These are phyloP conservation scores for Salpingus planirostris DNA, from an alignment of 2,888 invertebrate genomes.

Conservation along the genomic window DNA sequence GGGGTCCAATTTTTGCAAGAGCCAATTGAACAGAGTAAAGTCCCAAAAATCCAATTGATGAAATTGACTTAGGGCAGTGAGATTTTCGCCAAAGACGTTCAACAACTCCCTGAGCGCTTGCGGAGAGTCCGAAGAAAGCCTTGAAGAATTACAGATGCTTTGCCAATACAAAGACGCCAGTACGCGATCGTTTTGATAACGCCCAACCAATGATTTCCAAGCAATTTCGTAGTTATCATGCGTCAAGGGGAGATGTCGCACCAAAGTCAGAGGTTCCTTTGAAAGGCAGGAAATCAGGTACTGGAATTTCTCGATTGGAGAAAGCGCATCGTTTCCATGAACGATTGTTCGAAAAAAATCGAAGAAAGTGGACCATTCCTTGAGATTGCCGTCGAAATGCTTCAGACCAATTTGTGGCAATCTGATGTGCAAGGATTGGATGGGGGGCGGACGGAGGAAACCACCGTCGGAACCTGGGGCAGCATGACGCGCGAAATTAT, in stretches of 20 bases:
- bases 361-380: background rate
- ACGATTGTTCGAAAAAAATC: background rate
- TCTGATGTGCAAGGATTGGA: too few relatives aligned
- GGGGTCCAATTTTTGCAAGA: background rate
- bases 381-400: slow-evolving; percentile 1
- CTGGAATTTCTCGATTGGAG: background rate
- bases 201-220: background rate
- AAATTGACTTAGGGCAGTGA: slow-evolving; percentile 1
- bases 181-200: slow-evolving; percentile 1
- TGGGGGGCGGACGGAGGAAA: too few relatives aligned
- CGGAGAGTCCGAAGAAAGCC: background rate
- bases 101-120: background rate
- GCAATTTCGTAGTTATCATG: slow-evolving; percentile 1
- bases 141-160: background rate
- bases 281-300: background rate
- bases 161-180: slow-evolving; percentile 1
- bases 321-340: background rate
- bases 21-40: background rate
- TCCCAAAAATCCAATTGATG: slow-evolving; percentile 1
- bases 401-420: background rate
- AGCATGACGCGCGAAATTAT: too few relatives aligned
- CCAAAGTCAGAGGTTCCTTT: background rate
- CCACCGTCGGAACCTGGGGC: too few relatives aligned
- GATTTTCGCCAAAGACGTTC: background rate
- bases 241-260: slow-evolving; percentile 1